phyloP scores from a whole-genome alignment of 2,113 vertebrate species.

The Spheniscus mendiculus region DNA sequence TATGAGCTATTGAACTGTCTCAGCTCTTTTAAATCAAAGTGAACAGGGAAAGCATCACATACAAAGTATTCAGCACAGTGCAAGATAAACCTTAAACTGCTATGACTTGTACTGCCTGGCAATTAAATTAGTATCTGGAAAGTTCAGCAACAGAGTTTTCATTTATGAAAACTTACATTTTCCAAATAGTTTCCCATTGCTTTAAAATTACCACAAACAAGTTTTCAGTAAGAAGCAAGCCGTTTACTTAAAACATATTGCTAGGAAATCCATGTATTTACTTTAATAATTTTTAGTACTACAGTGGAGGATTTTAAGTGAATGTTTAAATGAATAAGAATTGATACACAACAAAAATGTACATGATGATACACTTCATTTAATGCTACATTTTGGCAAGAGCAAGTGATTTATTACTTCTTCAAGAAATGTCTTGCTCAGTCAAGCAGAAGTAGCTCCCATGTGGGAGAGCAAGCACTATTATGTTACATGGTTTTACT shows the following conservation, averaged over 20 bases:
- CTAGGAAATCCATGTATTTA: neutral
- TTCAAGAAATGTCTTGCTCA: conserved; percentile 19
- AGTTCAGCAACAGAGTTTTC: neutral
- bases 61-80: neutral
- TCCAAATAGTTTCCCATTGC: neutral
- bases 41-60: neutral
- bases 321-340: conserved; percentile 14
- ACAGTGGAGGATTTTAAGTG: neutral
- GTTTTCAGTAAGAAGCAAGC: neutral
- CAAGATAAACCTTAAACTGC: neutral
- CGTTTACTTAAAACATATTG: neutral
- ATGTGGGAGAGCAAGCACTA: conserved; percentile 34
- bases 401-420: neutral
- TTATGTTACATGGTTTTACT: conserved; percentile 63
- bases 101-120: neutral
- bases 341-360: neutral
- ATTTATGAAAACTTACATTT: neutral
- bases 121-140: neutral
- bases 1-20: neutral
- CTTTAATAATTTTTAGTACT: neutral
- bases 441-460: conserved; percentile 33
- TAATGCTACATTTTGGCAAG: neutral
- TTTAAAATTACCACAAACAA: neutral
- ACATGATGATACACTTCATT: neutral
- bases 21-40: neutral